Conservation (phyloP, 2,113 vertebrate species). For the Sigmodon hispidus region DNA sequence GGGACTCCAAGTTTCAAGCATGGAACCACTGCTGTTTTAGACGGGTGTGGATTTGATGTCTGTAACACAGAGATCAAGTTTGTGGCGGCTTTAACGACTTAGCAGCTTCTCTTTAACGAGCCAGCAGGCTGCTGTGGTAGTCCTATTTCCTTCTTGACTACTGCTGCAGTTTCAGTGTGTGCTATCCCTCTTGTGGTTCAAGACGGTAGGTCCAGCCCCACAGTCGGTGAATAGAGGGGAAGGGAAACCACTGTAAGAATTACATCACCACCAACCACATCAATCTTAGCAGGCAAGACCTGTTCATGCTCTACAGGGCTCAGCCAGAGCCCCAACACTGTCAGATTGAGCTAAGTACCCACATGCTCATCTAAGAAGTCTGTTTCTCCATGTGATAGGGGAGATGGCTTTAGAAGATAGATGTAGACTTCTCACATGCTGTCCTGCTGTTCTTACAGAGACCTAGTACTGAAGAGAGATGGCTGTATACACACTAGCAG, state of each 20-base stretch:
- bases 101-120: not conserved
- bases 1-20: not conserved
- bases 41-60: not conserved
- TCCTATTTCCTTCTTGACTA: not conserved
- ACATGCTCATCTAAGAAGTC: not conserved
- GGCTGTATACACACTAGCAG: not conserved
- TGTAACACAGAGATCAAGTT: not conserved
- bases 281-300: not conserved
- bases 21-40: not conserved
- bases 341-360: not conserved
- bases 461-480: not conserved
- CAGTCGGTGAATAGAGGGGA: not conserved
- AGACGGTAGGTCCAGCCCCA: not conserved
- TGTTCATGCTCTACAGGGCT: not conserved
- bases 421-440: not conserved
- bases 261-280: fast-evolving
- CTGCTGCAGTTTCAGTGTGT: not conserved
- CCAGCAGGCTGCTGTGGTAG: not conserved
- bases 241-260: not conserved
- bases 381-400: not conserved
- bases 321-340: not conserved
- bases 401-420: not conserved
- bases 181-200: not conserved
- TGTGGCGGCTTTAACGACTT: not conserved
- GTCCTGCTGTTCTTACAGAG: not conserved